These are phyloP conservation scores for Eolophus roseicapilla DNA, from an alignment of 2,113 vertebrate species.

Conservation along the genomic window DNA sequence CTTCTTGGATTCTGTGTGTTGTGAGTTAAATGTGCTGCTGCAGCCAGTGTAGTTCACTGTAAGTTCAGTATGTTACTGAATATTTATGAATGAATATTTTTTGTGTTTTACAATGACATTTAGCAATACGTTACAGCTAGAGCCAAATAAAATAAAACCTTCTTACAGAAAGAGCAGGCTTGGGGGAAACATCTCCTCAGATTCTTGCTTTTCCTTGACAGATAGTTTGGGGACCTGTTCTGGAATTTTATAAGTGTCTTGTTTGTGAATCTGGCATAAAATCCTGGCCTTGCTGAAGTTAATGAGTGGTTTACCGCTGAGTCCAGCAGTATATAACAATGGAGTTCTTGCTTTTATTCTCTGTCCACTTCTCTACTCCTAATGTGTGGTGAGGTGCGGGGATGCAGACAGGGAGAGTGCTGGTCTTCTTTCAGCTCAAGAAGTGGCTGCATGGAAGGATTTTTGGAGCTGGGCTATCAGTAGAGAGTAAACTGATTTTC, in stretches of 20 bases:
- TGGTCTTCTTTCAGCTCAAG: background rate
- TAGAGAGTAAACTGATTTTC: background rate
- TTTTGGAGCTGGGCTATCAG: background rate
- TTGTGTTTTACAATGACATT: slow-evolving; percentile 44
- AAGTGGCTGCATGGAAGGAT: background rate
- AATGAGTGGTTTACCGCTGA: background rate
- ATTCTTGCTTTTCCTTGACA: slow-evolving; percentile 31
- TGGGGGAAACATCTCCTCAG: background rate
- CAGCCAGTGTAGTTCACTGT: slow-evolving; percentile 39
- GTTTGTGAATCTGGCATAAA: slow-evolving; percentile 24
- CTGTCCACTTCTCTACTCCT: background rate
- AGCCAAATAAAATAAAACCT: slow-evolving; percentile 61
- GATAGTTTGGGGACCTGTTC: slow-evolving; percentile 39
- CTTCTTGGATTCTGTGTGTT: background rate
- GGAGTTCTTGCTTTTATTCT: background rate
- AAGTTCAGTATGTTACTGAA: slow-evolving; percentile 66
- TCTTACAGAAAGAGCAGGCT: slow-evolving; percentile 35
- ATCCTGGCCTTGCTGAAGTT: slow-evolving; percentile 6
- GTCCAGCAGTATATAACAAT: background rate
- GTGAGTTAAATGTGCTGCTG: slow-evolving; percentile 44
- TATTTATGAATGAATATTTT: slow-evolving; percentile 67
- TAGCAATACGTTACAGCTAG: slow-evolving; percentile 37
- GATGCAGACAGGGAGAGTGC: background rate
- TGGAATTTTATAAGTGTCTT: background rate
- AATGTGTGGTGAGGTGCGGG: background rate